Evolutionary conservation across 2,888 invertebrate species (phyloP).

Genomic region (Emmelina monodactyla): DNA sequence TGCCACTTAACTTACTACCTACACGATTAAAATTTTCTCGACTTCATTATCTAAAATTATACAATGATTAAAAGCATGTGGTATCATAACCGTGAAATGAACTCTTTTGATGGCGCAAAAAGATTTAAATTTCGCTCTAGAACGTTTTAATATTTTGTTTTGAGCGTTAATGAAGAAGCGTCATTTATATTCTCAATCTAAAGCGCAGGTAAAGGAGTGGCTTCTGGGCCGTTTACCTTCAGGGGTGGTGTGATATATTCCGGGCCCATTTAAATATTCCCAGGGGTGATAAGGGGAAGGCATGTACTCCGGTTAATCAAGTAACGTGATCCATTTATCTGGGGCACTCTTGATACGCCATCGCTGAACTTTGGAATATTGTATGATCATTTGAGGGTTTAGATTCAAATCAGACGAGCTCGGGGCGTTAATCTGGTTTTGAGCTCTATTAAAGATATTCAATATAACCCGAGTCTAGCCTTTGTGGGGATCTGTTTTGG

Average conservation of each 20-base stretch:
- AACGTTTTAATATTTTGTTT: conserved; percentile 23
- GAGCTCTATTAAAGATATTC: conserved; percentile 18
- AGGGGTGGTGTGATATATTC: conserved; percentile 60
- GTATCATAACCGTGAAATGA: background rate
- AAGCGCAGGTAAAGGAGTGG: conserved; percentile 47
- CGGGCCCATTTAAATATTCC: conserved; percentile 63
- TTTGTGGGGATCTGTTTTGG: no score
- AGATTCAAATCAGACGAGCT: conserved; percentile 25
- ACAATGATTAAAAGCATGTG: no score
- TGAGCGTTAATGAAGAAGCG: conserved; percentile 42
- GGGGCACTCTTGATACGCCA: conserved; percentile 59
- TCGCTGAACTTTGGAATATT: conserved; percentile 57
- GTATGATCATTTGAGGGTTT: conserved; percentile 38
- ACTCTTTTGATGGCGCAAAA: background rate
- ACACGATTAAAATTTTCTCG: no score
- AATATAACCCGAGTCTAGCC: no score
- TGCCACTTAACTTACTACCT: no score
- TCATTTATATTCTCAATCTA: conserved; percentile 46
- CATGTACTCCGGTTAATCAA: conserved; percentile 62
- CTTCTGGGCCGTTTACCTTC: conserved; percentile 40
- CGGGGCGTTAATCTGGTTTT: conserved; percentile 19
- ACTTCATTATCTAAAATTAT: no score
- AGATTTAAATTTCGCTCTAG: conserved; percentile 1
- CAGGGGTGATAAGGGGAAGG: conserved; percentile 60
- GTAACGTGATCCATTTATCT: conserved; percentile 66